Evolutionary conservation across 2,113 vertebrate species (phyloP), one percentile per base, ranked within the genome.

Genomic region (Lycocorax pyrrhopterus): DNA sequence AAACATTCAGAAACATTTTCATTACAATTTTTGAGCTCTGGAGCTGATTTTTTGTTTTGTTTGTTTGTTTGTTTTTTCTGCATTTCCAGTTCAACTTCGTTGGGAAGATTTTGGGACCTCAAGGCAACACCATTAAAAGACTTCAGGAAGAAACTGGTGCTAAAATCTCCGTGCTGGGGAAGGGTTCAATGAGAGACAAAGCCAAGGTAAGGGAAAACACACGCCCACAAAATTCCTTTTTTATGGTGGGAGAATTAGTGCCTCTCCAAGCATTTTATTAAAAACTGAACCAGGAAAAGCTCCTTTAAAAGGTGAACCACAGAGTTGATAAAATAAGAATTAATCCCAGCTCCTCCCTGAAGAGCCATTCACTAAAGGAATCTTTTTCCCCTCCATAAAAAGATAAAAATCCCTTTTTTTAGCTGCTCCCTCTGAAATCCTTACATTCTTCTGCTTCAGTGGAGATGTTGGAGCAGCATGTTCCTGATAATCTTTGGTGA

Each of bases 181-280:
- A 99, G 89, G 99, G 99, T 3, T 99, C 99, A 3, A 99, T 99
- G 99, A 98, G 99, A 93, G 99, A 99, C 71, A 99, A 99, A 96
- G 98, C 98, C 69, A 99, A 99, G 99, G 99, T 99, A 92, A 95
- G 79, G 37, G 27, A 5, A 33, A 79, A 44, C 26, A 44, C 14
- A 6, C 18, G 3, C 18, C 0, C 16, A 1, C 0, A 0, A 8
- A 21, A 39, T 49, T 18, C 53, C 18, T 46, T 80, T 37, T 22
- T 4, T 5, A 0, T 10, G 12, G 2, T 13, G 21, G 7, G 22
- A 21, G 32, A 35, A 32, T 6, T 3, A 13, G 17, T 16, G 33
- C 7, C n/a, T 84, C 74, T 84, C 33, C 30, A 12, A 71, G 72
- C 13, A 10, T 77, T 86, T 66, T 25, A 5, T 20, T n/a, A 15